phyloP scores from a whole-genome alignment of 2,113 vertebrate species.

The Salminus brasiliensis region DNA sequence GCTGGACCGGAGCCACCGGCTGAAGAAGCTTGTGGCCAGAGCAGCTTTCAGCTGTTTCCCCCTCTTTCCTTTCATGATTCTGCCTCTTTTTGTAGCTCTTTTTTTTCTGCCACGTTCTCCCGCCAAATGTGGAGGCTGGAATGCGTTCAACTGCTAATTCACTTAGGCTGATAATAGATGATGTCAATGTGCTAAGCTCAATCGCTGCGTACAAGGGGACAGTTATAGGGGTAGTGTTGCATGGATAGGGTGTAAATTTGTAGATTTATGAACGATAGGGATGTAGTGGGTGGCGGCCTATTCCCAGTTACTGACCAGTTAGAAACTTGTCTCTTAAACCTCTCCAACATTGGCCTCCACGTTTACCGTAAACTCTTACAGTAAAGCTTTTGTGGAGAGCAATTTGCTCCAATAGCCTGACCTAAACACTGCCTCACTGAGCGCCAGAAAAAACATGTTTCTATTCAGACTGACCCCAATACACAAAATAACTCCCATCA shows the following conservation, averaged over 20 bases:
- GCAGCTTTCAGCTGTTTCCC: not conserved
- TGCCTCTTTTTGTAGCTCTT: constrained; percentile 12
- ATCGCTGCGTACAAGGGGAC: not conserved
- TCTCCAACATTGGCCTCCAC: too few relatives aligned
- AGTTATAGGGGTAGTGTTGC: not conserved
- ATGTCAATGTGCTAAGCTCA: not conserved
- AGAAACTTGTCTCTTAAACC: too few relatives aligned
- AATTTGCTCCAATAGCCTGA: too few relatives aligned
- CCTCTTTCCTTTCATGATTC: constrained; percentile 5
- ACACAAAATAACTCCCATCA: too few relatives aligned
- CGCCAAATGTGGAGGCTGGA: not conserved
- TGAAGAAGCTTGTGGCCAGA: not conserved
- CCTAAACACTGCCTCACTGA: too few relatives aligned
- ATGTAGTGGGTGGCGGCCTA: too few relatives aligned
- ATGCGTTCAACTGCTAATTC: not conserved
- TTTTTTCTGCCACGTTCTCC: not conserved
- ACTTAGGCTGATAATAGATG: not conserved
- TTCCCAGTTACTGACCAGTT: too few relatives aligned
- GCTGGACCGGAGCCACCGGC: not conserved
- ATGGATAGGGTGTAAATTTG: not conserved
- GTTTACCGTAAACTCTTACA: too few relatives aligned
- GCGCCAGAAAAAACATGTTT: too few relatives aligned
- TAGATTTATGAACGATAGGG: too few relatives aligned
- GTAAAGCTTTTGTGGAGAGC: too few relatives aligned
- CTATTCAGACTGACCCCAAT: too few relatives aligned